These are phyloP conservation scores for Crotalus viridis DNA, from an alignment of 2,113 vertebrate species.

Conservation along the genomic window DNA sequence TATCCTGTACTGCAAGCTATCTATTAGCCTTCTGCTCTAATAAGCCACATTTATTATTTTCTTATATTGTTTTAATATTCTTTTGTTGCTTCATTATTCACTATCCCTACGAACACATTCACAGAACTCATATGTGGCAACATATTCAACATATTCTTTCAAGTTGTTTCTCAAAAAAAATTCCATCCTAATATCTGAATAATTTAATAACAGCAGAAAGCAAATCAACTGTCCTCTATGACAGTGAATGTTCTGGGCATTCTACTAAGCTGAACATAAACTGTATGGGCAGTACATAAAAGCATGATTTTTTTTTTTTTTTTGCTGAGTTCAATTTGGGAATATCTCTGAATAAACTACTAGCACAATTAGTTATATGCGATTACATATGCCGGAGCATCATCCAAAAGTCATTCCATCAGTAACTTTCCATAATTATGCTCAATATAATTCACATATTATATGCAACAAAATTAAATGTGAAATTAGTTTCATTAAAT, in stretches of 20 bases:
- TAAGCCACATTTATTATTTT: not conserved
- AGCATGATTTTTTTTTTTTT: not conserved
- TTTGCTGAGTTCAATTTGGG: not conserved
- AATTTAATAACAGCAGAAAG: not conserved
- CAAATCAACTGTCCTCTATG: not conserved
- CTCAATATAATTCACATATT: not conserved
- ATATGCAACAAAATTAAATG: not conserved
- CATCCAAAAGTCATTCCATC: not conserved
- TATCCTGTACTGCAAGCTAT: not conserved
- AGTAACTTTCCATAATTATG: not conserved
- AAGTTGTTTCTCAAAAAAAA: not conserved
- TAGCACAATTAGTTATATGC: not conserved
- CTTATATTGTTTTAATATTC: not conserved
- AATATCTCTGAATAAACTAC: not conserved
- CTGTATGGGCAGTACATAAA: not conserved
- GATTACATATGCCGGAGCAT: not conserved
- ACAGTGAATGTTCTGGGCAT: not conserved
- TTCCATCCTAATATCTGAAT: not conserved
- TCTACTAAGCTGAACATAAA: not conserved
- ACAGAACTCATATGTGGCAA: not conserved
- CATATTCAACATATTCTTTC: not conserved
- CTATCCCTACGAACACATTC: not conserved
- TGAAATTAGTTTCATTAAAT: not conserved
- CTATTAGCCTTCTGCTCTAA: not conserved
- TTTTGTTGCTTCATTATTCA: not conserved